These are phyloP conservation scores for Myotis lucifugus DNA, from an alignment of 2,113 vertebrate species.

Conservation along the genomic window DNA sequence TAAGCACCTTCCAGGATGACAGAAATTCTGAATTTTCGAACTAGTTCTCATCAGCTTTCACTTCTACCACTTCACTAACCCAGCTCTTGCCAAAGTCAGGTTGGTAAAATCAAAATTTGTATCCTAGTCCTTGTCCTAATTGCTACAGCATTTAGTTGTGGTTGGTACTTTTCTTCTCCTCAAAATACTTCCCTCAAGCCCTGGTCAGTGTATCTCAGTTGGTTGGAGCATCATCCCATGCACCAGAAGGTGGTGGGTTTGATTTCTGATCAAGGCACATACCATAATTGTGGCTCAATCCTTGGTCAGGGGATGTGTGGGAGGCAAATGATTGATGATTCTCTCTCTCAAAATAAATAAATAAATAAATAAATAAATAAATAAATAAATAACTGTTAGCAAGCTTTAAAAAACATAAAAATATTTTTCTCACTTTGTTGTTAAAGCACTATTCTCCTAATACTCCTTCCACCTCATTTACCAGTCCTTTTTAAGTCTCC, in stretches of 20 bases:
- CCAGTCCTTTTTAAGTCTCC: not conserved
- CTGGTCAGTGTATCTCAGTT: not conserved
- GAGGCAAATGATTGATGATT: not conserved
- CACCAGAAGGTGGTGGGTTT: not conserved
- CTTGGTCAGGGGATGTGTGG: not conserved
- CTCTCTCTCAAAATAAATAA: not conserved
- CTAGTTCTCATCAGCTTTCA: not conserved
- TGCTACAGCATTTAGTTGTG: not conserved
- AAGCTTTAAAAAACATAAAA: not conserved
- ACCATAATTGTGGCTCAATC: too few relatives aligned
- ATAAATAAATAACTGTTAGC: not conserved
- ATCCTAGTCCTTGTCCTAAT: not conserved
- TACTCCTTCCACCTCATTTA: not conserved
- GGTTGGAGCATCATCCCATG: not conserved
- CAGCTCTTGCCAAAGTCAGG: not conserved
- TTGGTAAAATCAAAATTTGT: not conserved
- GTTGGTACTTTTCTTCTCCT: not conserved
- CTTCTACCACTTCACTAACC: not conserved
- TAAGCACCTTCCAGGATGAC: not conserved
- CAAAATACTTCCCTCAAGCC: not conserved
- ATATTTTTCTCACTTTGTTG: not conserved
- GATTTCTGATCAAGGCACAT: not conserved
- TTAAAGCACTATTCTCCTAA: not conserved
- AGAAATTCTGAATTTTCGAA: not conserved
- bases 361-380: too few relatives aligned